Evolutionary conservation across 2,797 vertebrate species (phyloP).

Genomic region (Rachycentron canadum): DNA sequence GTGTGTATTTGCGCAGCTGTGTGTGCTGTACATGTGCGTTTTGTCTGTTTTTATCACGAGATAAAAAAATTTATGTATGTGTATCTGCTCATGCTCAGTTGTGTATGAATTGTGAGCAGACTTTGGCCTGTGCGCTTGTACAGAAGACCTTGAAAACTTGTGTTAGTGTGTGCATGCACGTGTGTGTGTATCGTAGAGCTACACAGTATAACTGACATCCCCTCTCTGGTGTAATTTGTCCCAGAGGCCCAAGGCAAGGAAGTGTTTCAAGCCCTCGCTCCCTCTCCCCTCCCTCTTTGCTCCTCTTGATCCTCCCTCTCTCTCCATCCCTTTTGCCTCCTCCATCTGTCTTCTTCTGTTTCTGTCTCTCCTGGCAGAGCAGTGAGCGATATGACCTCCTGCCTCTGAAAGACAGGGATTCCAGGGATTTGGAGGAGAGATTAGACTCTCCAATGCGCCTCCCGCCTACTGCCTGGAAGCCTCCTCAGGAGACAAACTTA

Average conservation of each 20-base stretch:
- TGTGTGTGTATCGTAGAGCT: constrained; percentile 4
- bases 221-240: constrained; percentile 69
- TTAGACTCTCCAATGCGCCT: constrained; percentile 31
- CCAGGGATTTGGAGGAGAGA: constrained; percentile 67
- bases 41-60: constrained; percentile 39
- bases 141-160: background rate
- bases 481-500: constrained; percentile 54
- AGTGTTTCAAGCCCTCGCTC: constrained; percentile 40
- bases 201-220: constrained; percentile 49
- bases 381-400: constrained; percentile 67
- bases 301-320: constrained; percentile 24
- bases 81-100: constrained; percentile 12
- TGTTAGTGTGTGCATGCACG: background rate
- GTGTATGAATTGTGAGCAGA: constrained; percentile 19
- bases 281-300: constrained; percentile 10
- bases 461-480: constrained; percentile 42
- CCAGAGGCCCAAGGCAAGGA: constrained; percentile 60
- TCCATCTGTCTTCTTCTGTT: constrained; percentile 52
- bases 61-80: background rate
- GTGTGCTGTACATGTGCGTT: constrained; percentile 4
- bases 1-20: constrained; percentile 18
- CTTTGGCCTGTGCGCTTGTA: background rate
- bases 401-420: constrained; percentile 65
- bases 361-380: constrained; percentile 53
- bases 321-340: constrained; percentile 31